phyloP scores from a whole-genome alignment of 2,888 invertebrate genomes.

The Andricus curvator region DNA sequence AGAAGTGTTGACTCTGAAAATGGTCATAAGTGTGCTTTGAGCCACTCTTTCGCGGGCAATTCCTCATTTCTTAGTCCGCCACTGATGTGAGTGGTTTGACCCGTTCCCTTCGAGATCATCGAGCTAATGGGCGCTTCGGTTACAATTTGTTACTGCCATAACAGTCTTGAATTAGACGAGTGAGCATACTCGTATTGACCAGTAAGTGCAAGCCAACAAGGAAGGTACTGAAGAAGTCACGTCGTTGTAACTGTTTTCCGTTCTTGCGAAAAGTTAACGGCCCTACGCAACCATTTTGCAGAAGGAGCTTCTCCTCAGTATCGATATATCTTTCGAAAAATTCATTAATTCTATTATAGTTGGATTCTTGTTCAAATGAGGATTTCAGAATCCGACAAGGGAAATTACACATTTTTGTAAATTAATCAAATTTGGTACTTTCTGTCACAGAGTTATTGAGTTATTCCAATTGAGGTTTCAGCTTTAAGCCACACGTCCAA shows the following conservation, averaged over 20 bases:
- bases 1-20: conserved; percentile 44
- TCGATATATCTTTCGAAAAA: background rate
- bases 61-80: conserved; percentile 38
- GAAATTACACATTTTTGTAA: too few relatives aligned
- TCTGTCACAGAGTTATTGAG: too few relatives aligned
- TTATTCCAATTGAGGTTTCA: too few relatives aligned
- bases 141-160: conserved; percentile 42
- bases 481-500: too few relatives aligned
- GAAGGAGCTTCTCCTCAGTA: background rate
- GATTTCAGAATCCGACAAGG: too few relatives aligned
- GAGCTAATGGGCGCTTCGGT: conserved; percentile 40
- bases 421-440: too few relatives aligned
- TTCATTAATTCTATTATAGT: background rate
- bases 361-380: too few relatives aligned
- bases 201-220: conserved; percentile 27
- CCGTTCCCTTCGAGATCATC: conserved; percentile 31
- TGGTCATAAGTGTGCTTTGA: conserved; percentile 46
- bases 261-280: conserved; percentile 72
- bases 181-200: conserved; percentile 19
- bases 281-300: conserved; percentile 50
- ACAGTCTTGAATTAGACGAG: conserved; percentile 38
- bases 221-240: conserved; percentile 55
- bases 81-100: conserved; percentile 34
- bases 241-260: conserved; percentile 70
- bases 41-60: conserved; percentile 6